Base-by-base conservation (phyloP, 2,888 invertebrate species). In the Mythimna impura region DNA sequence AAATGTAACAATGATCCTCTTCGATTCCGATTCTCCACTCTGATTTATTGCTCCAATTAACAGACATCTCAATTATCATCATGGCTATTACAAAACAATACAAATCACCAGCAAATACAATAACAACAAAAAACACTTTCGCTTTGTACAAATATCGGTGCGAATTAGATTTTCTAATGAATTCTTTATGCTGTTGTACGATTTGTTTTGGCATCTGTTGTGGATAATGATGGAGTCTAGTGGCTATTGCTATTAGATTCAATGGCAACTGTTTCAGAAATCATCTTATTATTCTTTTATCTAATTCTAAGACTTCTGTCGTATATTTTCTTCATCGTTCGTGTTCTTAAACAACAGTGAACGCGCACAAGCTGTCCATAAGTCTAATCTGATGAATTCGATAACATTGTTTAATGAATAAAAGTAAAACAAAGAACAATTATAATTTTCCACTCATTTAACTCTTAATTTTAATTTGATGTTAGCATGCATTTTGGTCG, bases 101-200 rank as follows among this genome's bases (percentile, higher is more conserved):
- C n/a, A 8, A 71, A 75, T 66, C 57, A 72, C 76, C 77, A 66
- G 66, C 77, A 78, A 76, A 68, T 30, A 74, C 58, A 68, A 73
- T 65, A 30, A 75, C 6, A 36, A 64, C 34, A 71, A 76, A 80
- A 75, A 84, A 71, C 60, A 86, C 86, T 86, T 85, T 85, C 80
- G 73, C 68, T 66, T 73, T 58, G 43, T 79, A 72, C 60, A 74
- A 81, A 74, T 69, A 78, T 83, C 73, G 61, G 72, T 66, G 67
- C 64, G 12, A 80, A 83, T 80, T 70, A 22, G 34, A 69, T 78
- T 84, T 81, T 72, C 64, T 78, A 86, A 84, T 73, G 73, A 86
- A 81, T 83, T 86, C 58, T 83, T 62, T 76, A 77, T 66, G 78
- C 65, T 78, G 17, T 47, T 47, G 60, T 64, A 64, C 71, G 64